phyloP scores from a whole-genome alignment of 2,113 vertebrate genomes.

The Neodontobutis hainanensis region DNA sequence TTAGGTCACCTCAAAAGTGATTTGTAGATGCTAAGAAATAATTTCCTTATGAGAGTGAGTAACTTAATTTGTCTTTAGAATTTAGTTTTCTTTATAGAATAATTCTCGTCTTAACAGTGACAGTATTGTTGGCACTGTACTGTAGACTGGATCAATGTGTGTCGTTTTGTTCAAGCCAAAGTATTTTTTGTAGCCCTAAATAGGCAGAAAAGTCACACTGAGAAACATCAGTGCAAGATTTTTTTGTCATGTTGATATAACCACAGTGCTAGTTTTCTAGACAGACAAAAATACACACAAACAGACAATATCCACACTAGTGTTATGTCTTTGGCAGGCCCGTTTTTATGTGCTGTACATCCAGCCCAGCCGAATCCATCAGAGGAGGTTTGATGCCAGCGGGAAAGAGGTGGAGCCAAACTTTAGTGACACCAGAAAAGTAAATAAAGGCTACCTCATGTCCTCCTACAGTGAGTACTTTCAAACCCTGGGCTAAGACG shows the following conservation, averaged over 20 bases:
- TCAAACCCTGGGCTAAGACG: neutral
- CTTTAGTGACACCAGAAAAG: constrained; percentile 85
- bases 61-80: too few species aligned
- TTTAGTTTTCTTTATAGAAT: too few species aligned
- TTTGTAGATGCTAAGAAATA: too few species aligned
- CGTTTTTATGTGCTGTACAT: constrained; percentile 85
- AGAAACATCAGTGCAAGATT: too few species aligned
- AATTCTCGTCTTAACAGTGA: too few species aligned
- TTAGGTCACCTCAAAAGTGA: too few species aligned
- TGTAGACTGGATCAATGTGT: too few species aligned
- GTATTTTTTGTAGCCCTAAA: too few species aligned
- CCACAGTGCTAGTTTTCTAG: neutral
- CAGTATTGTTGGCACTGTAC: too few species aligned
- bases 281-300: neutral
- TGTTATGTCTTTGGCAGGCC: constrained; percentile 61
- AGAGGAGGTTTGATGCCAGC: constrained; percentile 80
- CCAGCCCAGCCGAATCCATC: constrained; percentile 79
- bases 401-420: constrained; percentile 88
- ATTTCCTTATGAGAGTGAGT: too few species aligned
- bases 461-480: constrained; percentile 88
- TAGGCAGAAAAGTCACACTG: too few species aligned
- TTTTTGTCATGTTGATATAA: neutral
- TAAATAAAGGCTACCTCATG: constrained; percentile 89
- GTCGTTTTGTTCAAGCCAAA: too few species aligned
- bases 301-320: neutral